These are phyloP conservation scores for Andinoacara biseriatus DNA, from an alignment of 2,113 vertebrate genomes.

Conservation along the genomic window DNA sequence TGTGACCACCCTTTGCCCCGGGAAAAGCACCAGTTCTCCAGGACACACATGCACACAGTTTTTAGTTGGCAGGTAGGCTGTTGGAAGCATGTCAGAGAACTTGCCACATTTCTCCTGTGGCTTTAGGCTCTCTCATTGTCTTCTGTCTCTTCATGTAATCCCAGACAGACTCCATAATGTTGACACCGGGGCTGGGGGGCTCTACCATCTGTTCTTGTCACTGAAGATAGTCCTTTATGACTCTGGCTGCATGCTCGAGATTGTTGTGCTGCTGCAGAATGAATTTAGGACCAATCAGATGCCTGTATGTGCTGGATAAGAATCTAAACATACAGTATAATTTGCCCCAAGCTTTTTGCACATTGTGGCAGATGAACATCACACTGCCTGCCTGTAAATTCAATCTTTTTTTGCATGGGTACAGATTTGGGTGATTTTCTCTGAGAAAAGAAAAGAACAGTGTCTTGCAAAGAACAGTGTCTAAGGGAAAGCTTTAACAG, in stretches of 20 bases:
- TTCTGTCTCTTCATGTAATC: conserved; percentile 1
- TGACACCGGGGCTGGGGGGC: neutral
- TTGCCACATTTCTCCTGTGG: neutral
- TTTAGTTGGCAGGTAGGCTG: neutral
- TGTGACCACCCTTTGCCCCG: neutral
- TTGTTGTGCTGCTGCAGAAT: neutral
- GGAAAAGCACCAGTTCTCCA: neutral
- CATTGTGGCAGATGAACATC: neutral
- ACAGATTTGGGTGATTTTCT: neutral
- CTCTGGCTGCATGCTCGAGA: neutral
- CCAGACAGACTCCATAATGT: neutral
- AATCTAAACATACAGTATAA: neutral
- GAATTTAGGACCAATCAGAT: neutral
- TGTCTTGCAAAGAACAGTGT: neutral
- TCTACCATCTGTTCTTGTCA: conserved; percentile 6
- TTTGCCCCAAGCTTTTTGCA: neutral
- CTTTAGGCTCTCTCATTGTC: neutral
- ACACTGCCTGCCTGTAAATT: neutral
- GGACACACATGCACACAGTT: neutral
- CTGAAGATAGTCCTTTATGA: neutral
- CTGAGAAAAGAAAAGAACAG: neutral
- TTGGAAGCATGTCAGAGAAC: neutral
- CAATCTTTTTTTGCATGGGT: neutral
- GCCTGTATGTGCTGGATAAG: neutral
- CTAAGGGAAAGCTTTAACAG: neutral